These are phyloP conservation scores for Aphyosemion australe DNA, from an alignment of 2,113 vertebrate species.

Conservation along the genomic window DNA sequence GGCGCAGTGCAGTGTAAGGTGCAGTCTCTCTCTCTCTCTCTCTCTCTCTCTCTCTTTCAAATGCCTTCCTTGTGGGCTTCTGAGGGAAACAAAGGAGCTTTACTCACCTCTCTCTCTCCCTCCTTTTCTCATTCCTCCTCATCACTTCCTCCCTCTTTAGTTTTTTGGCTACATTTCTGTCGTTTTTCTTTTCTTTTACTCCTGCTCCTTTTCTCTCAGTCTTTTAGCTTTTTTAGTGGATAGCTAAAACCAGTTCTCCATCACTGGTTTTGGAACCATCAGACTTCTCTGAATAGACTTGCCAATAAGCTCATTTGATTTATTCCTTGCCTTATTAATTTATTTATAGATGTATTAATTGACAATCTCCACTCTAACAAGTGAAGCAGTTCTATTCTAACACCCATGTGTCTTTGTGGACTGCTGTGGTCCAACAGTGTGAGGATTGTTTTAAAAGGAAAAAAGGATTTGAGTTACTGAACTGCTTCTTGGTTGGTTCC, in stretches of 20 bases:
- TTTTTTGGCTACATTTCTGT: conserved; percentile 47
- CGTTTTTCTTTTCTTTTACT: conserved; percentile 31
- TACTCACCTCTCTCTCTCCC: conserved; percentile 50
- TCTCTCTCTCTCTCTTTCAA: conserved; percentile 24
- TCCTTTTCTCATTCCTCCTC: conserved; percentile 14
- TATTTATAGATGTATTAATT: conserved; percentile 3
- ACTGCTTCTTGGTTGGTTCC: no score
- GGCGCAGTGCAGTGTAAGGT: conserved; percentile 75
- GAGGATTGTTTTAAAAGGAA: no score
- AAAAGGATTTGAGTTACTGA: no score
- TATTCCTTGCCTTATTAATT: background rate
- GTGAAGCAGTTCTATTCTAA: conserved; percentile 15
- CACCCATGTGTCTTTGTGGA: background rate
- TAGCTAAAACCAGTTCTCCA: conserved; percentile 44
- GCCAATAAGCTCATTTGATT: conserved; percentile 44
- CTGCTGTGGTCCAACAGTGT: no score
- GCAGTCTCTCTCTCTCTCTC: conserved; percentile 42
- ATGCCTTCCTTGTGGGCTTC: conserved; percentile 62
- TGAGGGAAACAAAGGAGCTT: conserved; percentile 65
- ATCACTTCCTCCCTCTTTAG: conserved; percentile 14
- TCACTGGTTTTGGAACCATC: conserved; percentile 48
- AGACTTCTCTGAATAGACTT: conserved; percentile 27
- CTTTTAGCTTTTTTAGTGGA: conserved; percentile 37
- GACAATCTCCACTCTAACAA: background rate
- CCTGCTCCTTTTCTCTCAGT: background rate